phyloP scores from a whole-genome alignment of 2,113 vertebrate species.

The Pycnonotus jocosus region DNA sequence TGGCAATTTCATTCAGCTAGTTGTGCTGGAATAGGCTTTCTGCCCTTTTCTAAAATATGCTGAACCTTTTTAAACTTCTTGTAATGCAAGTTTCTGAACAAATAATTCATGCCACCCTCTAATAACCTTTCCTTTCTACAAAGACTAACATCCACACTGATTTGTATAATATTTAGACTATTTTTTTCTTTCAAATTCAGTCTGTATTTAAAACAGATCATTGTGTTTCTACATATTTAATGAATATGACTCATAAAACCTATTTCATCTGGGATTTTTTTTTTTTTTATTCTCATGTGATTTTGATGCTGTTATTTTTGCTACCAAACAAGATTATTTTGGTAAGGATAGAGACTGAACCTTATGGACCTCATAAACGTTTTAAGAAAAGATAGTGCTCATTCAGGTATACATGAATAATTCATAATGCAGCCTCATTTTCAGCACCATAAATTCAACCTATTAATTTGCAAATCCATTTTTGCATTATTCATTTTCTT shows the following conservation, averaged over 20 bases:
- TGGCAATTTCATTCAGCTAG: neutral
- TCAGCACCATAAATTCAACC: neutral
- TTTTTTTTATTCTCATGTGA: neutral
- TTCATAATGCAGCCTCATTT: slow-evolving; percentile 23
- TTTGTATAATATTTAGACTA: neutral
- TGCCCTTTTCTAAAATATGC: neutral
- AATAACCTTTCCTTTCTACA: neutral
- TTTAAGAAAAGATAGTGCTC: neutral
- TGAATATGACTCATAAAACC: slow-evolving; percentile 1
- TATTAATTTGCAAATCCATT: slow-evolving; percentile 46
- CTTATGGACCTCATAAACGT: neutral
- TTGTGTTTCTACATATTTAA: slow-evolving; percentile 22
- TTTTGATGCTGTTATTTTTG: slow-evolving; percentile 3
- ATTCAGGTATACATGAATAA: slow-evolving; percentile 47
- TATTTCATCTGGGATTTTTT: neutral
- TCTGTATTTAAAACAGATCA: neutral
- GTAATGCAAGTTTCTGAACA: neutral
- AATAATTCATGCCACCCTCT: neutral
- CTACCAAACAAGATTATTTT: neutral
- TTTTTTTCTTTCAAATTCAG: neutral
- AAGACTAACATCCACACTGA: neutral
- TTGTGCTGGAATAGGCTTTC: neutral
- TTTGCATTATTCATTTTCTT: slow-evolving; percentile 52
- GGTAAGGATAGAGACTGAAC: neutral
- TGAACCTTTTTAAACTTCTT: neutral